Evolutionary conservation across 2,113 vertebrate genomes (phyloP), one percentile per base, ranked within the genome.

Genomic region (Eubucco bourcierii): DNA sequence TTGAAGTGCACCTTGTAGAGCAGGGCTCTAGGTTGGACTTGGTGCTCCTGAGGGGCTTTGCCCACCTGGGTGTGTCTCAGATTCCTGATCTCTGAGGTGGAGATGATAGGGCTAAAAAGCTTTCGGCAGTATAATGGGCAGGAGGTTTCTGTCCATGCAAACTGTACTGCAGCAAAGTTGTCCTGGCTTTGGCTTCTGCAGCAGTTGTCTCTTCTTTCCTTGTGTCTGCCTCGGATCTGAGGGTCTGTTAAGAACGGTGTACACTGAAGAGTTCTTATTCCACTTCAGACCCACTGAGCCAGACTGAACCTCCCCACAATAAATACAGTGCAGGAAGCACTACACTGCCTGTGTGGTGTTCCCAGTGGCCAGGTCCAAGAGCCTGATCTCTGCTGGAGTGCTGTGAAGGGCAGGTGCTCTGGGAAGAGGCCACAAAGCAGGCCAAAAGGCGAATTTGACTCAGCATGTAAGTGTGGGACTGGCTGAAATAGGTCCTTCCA

Each of bases 71-170:
- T 39, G 37, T 39, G 37, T 39, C 37, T 39, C 37, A 39, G 37
- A 39, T 39, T 39, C 37, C 37, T 39, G 37, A 39, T 39, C 37
- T 39, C 37, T 39, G 90, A 93, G 58, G 72, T 33, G 71, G 53
- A 84, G 39, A 88, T 76, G 29, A 79, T 73, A 76, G 17, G 59
- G 34, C 41, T 88, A 78, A 87, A 90, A 93, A 52, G 84, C 70
- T 96, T 94, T 95, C 81, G 92, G 80, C 86, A 92, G 90, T 88
- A 87, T 93, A 95, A 96, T 87, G 74, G 70, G 53, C 19, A 13
- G 75, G 77, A 95, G 77, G 92, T 93, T 94, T 93, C 93, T 68
- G 59, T 76, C 83, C 92, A 77, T 59, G 50, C 29, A 90, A 93
- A 76, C 63, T 81, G 64, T 66, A 70, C 66, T 75, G 65, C 84